Conservation (phyloP, 2,888 invertebrate genomes). For the Sesamia inferens region DNA sequence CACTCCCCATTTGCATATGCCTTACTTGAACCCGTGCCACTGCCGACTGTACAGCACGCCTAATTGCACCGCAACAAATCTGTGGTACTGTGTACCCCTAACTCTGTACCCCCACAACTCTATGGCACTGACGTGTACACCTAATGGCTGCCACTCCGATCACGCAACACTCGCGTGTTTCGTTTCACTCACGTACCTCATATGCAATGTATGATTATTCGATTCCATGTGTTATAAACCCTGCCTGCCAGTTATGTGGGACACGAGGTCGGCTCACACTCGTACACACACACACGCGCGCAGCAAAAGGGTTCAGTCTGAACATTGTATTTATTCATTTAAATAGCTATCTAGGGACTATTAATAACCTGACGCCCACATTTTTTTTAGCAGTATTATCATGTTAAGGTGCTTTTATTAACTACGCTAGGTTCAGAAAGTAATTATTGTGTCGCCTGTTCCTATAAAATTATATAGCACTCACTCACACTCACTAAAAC, state of each 20-base stretch:
- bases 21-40: conserved; percentile 56
- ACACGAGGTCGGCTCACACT: conserved; percentile 52
- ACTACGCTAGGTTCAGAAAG: neutral
- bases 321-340: conserved; percentile 53
- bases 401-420: conserved; percentile 10
- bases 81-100: conserved; percentile 40
- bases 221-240: conserved; percentile 55
- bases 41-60: conserved; percentile 47
- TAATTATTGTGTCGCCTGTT: conserved; percentile 4
- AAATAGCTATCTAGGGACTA: conserved; percentile 60
- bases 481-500: neutral
- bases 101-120: too few species aligned
- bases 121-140: conserved; percentile 46
- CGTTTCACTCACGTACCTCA: conserved; percentile 45
- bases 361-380: conserved; percentile 49
- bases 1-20: conserved; percentile 57
- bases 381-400: neutral
- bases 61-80: conserved; percentile 64
- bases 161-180: conserved; percentile 59
- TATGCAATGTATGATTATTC: conserved; percentile 61
- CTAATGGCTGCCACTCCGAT: conserved; percentile 47
- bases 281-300: conserved; percentile 23
- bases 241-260: conserved; percentile 56
- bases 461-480: conserved; percentile 30
- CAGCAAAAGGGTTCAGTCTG: conserved; percentile 55